Conservation (phyloP, 2,797 vertebrate species). For the Apodemus agrarius region DNA sequence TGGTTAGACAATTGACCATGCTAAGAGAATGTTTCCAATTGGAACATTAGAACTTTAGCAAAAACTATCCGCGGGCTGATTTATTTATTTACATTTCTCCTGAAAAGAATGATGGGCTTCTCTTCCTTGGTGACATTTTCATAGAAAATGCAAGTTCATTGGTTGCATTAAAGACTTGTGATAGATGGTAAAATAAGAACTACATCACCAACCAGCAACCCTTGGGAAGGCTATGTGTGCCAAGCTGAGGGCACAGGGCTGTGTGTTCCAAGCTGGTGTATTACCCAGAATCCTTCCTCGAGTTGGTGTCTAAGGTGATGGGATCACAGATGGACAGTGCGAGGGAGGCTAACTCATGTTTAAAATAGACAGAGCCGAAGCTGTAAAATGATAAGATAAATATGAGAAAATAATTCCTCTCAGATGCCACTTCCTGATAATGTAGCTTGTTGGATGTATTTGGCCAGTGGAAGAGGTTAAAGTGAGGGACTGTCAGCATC, state of each 20-base stretch:
- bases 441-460: neutral
- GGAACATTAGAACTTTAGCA: neutral
- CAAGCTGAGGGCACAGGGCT: neutral
- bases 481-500: constrained; percentile 49
- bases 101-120: neutral
- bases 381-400: neutral
- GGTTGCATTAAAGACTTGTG: neutral
- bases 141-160: constrained; percentile 24
- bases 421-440: constrained; percentile 55
- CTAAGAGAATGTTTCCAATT: constrained; percentile 35
- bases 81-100: constrained; percentile 16
- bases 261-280: neutral
- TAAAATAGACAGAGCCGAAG: neutral
- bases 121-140: neutral
- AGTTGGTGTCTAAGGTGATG: neutral
- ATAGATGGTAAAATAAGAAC: neutral
- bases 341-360: neutral
- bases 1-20: neutral
- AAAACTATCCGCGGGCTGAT: neutral
- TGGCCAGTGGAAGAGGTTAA: constrained; percentile 3
- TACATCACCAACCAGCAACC: neutral
- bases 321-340: neutral
- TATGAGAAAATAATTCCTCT: neutral
- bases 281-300: neutral
- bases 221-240: neutral